These are phyloP conservation scores for Batillaria attramentaria DNA, from an alignment of 1,140 invertebrate genomes.

Conservation along the genomic window DNA sequence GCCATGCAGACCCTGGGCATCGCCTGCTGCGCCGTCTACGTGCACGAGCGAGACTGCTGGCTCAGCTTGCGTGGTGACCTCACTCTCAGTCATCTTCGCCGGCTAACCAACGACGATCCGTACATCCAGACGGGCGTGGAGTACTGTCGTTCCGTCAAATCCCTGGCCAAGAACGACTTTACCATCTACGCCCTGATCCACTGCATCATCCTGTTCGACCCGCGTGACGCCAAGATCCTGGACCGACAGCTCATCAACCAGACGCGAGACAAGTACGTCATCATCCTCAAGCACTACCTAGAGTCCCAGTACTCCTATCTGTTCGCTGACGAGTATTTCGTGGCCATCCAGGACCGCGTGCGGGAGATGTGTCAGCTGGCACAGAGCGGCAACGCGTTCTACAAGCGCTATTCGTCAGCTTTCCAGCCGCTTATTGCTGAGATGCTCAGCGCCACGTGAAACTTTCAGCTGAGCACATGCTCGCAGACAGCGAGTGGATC, in stretches of 20 bases:
- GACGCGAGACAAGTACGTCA: conserved; percentile 90
- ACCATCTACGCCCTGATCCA: conserved; percentile 88
- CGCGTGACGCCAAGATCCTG: conserved; percentile 83
- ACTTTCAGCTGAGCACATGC: too few species aligned
- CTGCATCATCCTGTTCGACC: conserved; percentile 90
- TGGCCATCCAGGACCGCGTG: conserved; percentile 74
- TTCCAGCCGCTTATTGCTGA: conserved; percentile 28
- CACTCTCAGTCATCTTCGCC: conserved; percentile 61
- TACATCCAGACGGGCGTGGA: conserved; percentile 60
- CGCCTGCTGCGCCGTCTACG: conserved; percentile 31
- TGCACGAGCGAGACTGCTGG: conserved; percentile 57
- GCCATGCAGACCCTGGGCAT: conserved; percentile 29
- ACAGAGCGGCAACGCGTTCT: conserved; percentile 23
- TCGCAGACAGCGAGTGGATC: too few species aligned
- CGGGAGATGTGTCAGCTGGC: conserved; percentile 25
- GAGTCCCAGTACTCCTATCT: conserved; percentile 81
- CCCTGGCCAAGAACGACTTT: conserved; percentile 57
- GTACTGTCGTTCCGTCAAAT: conserved; percentile 63
- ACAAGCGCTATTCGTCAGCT: conserved; percentile 18
- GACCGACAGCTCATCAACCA: conserved; percentile 80
- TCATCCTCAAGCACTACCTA: conserved; percentile 88
- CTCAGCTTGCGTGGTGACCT: conserved; percentile 57
- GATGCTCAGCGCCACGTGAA: conserved; percentile 21
- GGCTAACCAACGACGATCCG: conserved; percentile 57
- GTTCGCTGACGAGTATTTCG: conserved; percentile 53